These are phyloP conservation scores for Sardinella longiceps DNA, from an alignment of 2,797 vertebrate species.

Conservation along the genomic window DNA sequence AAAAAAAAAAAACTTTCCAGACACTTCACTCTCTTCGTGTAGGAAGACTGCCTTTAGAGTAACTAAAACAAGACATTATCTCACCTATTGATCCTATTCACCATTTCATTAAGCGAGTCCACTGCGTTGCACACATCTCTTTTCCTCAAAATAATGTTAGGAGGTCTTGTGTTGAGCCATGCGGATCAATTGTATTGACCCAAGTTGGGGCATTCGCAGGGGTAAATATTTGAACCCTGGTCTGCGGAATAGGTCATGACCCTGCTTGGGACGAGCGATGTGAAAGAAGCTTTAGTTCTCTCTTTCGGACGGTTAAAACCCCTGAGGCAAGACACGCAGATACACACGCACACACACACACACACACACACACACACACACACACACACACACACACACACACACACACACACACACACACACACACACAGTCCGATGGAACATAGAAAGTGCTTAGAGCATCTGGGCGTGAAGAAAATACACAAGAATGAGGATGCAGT, in stretches of 20 bases:
- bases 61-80: background rate
- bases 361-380: no score
- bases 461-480: no score
- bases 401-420: background rate
- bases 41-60: background rate
- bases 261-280: background rate
- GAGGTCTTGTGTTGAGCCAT: background rate
- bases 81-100: background rate
- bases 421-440: no score
- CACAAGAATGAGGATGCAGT: no score
- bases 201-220: background rate
- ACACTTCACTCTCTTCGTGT: background rate
- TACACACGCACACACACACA: background rate
- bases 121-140: background rate
- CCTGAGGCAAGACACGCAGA: background rate
- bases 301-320: background rate
- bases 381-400: background rate
- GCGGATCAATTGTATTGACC: background rate
- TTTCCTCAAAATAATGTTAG: background rate
- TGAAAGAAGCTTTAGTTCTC: slow-evolving; percentile 10
- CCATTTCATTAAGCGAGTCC: slow-evolving; percentile 2
- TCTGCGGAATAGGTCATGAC: background rate
- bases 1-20: background rate
- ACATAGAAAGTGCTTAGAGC: background rate
- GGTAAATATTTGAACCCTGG: slow-evolving; percentile 19